A percentile compares a stretch with the other conserved stretches of the same genome.
Conservation (phyloP, 2,113 vertebrate species). For the Herpetotheres cachinnans region DNA sequence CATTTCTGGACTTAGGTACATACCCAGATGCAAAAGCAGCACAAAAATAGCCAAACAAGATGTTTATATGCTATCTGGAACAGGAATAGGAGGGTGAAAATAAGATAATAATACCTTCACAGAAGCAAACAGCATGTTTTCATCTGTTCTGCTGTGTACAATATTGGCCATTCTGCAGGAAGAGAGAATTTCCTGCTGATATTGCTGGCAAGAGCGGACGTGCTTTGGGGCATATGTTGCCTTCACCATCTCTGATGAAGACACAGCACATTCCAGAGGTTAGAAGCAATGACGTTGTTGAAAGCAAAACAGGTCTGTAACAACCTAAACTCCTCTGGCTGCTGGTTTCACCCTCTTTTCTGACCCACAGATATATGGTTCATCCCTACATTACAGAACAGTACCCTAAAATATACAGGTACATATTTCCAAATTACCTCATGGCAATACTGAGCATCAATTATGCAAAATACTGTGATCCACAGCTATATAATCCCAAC, state of each 20-base stretch:
- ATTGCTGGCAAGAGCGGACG: not conserved
- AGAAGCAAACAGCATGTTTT: not conserved
- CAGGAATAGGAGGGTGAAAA: not conserved
- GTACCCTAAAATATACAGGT: not conserved
- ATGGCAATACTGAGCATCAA: not conserved
- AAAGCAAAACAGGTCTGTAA: not conserved
- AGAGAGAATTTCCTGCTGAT: not conserved
- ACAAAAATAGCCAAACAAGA: not conserved
- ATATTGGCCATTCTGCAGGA: not conserved
- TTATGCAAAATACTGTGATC: not conserved
- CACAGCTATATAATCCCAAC: not conserved
- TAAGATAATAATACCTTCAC: not conserved
- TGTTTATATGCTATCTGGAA: not conserved
- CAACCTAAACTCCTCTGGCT: not conserved
- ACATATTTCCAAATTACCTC: not conserved
- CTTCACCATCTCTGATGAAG: not conserved
- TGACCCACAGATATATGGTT: not conserved
- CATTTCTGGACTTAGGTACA: not conserved
- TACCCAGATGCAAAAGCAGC: not conserved
- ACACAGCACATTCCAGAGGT: not conserved
- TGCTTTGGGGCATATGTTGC: not conserved
- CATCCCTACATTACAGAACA: not conserved
- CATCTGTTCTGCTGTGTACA: not conserved
- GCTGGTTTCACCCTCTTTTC: not conserved
- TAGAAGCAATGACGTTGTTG: not conserved